Conservation (phyloP, 2,113 vertebrate species). For the Chascanopsetta lugubris region DNA sequence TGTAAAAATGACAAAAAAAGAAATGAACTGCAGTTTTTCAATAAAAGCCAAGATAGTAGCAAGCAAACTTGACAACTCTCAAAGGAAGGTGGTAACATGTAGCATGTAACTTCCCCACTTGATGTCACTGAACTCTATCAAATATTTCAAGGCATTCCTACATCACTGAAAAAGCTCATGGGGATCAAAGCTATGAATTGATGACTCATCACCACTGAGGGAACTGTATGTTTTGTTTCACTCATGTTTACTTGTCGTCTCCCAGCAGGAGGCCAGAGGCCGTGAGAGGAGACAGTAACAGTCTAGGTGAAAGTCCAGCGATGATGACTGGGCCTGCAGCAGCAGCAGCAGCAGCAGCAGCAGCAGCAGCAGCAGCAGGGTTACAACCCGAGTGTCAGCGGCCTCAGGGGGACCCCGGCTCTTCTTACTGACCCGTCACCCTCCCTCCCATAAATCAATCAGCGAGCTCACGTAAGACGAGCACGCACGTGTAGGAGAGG, state of each 20-base stretch:
- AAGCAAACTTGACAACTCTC: no score
- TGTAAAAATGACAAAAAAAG: no score
- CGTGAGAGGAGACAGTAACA: constrained; percentile 10
- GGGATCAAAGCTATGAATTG: constrained; percentile 46
- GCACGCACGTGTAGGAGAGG: constrained; percentile 52
- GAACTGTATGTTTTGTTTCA: constrained; percentile 39
- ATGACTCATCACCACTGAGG: no score
- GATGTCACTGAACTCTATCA: no score
- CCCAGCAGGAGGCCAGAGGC: constrained; percentile 19
- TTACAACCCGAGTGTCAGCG: constrained; percentile 43
- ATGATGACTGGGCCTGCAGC: constrained; percentile 47
- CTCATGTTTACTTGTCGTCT: constrained; percentile 41
- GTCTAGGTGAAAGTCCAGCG: constrained; percentile 55
- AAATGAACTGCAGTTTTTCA: no score
- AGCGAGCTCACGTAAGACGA: constrained; percentile 39
- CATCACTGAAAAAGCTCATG: constrained; percentile 18
- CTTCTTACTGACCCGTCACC: constrained; percentile 60
- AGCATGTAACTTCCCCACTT: no score
- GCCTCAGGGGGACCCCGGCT: constrained; percentile 49
- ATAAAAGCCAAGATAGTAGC: no score
- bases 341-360: constrained; percentile 34
- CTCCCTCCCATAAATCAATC: constrained; percentile 55
- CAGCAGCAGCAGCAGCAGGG: constrained; percentile 35
- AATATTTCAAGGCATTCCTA: no score
- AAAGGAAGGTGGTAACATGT: no score